Evolutionary conservation across 2,113 vertebrate genomes (phyloP).

Genomic region (Trochalopteron elliotii): DNA sequence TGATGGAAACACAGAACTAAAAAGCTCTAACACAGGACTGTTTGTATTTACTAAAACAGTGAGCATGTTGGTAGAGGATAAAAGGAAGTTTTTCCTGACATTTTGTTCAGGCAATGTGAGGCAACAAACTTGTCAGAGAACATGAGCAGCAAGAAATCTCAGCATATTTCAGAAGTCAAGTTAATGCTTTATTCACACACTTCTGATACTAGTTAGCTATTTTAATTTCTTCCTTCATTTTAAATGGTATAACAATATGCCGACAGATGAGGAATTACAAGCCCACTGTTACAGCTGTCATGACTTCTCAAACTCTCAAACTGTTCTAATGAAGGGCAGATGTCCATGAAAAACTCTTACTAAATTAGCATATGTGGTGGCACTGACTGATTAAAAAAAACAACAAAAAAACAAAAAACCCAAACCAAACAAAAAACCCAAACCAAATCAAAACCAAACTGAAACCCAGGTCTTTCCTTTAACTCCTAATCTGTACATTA

Average conservation of each 20-base stretch:
- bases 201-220: constrained; percentile 7
- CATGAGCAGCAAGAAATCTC: constrained; percentile 6
- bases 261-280: constrained; percentile 33
- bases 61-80: neutral
- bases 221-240: constrained; percentile 38
- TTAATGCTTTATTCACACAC: neutral
- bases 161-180: constrained; percentile 19
- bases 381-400: neutral
- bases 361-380: neutral
- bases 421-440: neutral
- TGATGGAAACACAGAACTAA: neutral
- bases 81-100: neutral
- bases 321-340: constrained; percentile 40
- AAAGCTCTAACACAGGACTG: neutral
- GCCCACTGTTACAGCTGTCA: constrained; percentile 49
- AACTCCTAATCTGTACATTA: neutral
- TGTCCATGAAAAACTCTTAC: neutral
- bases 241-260: neutral
- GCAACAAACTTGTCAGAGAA: constrained; percentile 3
- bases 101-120: neutral
- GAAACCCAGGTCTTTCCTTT: neutral
- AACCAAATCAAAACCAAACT: neutral
- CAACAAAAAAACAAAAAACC: neutral
- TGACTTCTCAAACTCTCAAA: constrained; percentile 14
- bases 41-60: neutral